Evolutionary conservation across 2,888 invertebrate species (phyloP), one percentile per base, ranked within the genome.

Genomic region (Aphodius granarius): DNA sequence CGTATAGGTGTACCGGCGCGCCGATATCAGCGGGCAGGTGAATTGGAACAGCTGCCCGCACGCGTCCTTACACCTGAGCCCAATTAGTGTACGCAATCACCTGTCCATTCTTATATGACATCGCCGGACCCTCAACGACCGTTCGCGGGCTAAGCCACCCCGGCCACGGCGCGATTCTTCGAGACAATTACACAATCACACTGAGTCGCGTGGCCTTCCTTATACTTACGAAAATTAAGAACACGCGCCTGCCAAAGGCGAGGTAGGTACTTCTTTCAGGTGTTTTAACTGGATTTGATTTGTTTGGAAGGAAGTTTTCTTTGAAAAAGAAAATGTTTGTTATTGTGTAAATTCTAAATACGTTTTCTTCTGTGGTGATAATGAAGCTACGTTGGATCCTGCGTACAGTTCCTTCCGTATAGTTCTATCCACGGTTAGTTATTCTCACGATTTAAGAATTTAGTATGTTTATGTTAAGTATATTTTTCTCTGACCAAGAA

Each of bases 31-130:
- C 81, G 78, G 84, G 84, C 85, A 85, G 85, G 86, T 85, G 85
- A 83, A 83, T 81, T 78, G 75, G 78, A 78, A 80, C 86, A 86
- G 84, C 86, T 86, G 86, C 85, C 83, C 84, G 84, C 86, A 86
- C 86, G 86, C 85, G 86, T 82, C 84, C 83, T 79, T 83, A 85
- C 86, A 86, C 86, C 86, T 86, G 86, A 85, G 81, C 81, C 82
- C 85, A 86, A 86, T 86, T 86, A 86, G 85, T 83, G 82, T 83
- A 82, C 81, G 79, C 80, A 79, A 83, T 85, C 86, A 86, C 85
- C 86, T 86, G 86, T 85, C 84, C 76, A 66, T 73, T 75, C 73
- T 70, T 74, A 72, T 75, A 77, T 77, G 75, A 77, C 75, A 75
- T 77, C 73, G 68, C 19, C 68, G 43, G 43, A 43, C 43, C 43